Evolutionary conservation across 2,888 invertebrate species (phyloP).

Genomic region (Branchipolynoe longqiensis): DNA sequence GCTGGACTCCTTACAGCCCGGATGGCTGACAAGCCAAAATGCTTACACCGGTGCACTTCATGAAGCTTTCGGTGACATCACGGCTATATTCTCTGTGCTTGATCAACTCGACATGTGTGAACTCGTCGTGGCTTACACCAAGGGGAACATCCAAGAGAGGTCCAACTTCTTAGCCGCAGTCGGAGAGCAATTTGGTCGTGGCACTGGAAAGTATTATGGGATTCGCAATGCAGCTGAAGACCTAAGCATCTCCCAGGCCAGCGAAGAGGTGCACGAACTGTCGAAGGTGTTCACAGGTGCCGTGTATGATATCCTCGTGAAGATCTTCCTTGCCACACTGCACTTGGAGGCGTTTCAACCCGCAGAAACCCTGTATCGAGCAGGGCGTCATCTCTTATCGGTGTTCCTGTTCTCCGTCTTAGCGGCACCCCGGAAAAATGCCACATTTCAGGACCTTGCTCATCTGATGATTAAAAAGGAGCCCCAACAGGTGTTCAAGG

Average conservation of each 20-base stretch:
- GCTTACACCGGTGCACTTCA: conserved; percentile 45
- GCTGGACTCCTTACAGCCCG: conserved; percentile 40
- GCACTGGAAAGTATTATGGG: conserved; percentile 4
- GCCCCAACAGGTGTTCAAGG: conserved; percentile 16
- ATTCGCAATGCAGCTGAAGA: conserved; percentile 48
- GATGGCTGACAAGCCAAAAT: conserved; percentile 10
- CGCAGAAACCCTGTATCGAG: conserved; percentile 48
- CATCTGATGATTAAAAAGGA: conserved; percentile 39
- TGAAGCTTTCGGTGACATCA: conserved; percentile 49
- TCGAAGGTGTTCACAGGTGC: conserved; percentile 54
- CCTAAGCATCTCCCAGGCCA: conserved; percentile 7
- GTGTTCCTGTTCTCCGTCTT: conserved; percentile 27
- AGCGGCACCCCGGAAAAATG: conserved; percentile 32
- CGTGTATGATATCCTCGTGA: conserved; percentile 43
- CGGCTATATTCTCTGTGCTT: conserved; percentile 40
- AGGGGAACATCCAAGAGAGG: background rate
- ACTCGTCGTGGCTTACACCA: conserved; percentile 26
- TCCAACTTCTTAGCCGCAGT: conserved; percentile 30
- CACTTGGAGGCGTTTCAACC: background rate
- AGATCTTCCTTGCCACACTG: background rate
- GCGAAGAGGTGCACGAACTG: conserved; percentile 23
- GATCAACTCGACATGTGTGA: conserved; percentile 57
- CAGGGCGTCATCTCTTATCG: conserved; percentile 8
- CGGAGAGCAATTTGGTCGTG: conserved; percentile 45
- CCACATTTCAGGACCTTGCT: conserved; percentile 47